Evolutionary conservation across 2,797 vertebrate genomes (phyloP), one percentile per base, ranked within the genome.

Genomic region (Chaetodon trifasciatus): DNA sequence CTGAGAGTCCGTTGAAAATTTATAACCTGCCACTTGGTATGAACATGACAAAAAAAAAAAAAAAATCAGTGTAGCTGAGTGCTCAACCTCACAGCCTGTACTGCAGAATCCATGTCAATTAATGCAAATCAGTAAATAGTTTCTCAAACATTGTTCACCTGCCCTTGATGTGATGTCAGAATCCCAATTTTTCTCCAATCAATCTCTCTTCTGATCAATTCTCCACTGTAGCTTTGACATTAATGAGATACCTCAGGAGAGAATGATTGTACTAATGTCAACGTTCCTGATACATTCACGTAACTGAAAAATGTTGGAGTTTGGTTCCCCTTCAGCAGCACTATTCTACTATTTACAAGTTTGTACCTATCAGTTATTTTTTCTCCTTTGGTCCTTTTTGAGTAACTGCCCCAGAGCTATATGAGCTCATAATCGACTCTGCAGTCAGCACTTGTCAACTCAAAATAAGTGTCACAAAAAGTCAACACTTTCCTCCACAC

Each of bases 111-210:
- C 55, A 76, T 37, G 69, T 58, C 6, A 70, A 66, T 74, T 5
- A 58, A 82, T 78, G 69, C 61, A 76, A 42, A 75, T 72, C 46
- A 64, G 70, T 42, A 63, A 56, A 65, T 69, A 1, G 71, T 67
- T 66, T 71, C 21, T 65, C 42, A 13, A 62, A 71, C 35, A 75
- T 75, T 71, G 52, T 73, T 83, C 69, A 76, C 12, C 42, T 67
- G 39, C 55, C 35, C 74, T 73, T 63, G 40, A 70, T 68, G 5
- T 23, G 47, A 50, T 76, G 52, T 39, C 50, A 61, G 42, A 74
- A 35, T 17, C 15, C 28, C 46, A 21, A 8, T 58, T 56, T 53
- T 53, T 39, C 39, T 12, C 11, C 15, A 32, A 5, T n/a, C n/a
- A n/a, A n/a, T n/a, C n/a, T n/a, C n/a, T n/a, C n/a, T n/a, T n/a